Conservation (phyloP, 2,888 invertebrate genomes). For the Polydrusus pterygomalis region DNA sequence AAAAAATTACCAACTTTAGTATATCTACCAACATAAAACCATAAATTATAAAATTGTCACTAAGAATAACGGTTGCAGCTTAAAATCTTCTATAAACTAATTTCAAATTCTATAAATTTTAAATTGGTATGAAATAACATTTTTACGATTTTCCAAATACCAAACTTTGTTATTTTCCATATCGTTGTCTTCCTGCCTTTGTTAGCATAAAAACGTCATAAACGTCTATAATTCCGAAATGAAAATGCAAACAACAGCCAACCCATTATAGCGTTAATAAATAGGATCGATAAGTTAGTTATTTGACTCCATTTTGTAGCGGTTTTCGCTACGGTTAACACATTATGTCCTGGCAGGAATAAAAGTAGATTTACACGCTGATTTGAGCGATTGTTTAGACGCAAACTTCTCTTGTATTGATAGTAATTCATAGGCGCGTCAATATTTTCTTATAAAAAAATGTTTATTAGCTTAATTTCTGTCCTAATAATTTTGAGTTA, state of each 20-base stretch:
- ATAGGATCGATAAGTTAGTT: constrained; percentile 47
- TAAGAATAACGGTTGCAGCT: no score
- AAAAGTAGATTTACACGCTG: constrained; percentile 43
- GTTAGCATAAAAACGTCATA: constrained; percentile 28
- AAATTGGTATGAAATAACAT: background rate
- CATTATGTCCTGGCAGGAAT: constrained; percentile 40
- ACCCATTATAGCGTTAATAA: constrained; percentile 45
- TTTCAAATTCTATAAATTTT: constrained; percentile 6
- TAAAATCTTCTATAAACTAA: background rate
- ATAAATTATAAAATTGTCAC: no score
- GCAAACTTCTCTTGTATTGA: constrained; percentile 22
- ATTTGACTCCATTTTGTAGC: constrained; percentile 43
- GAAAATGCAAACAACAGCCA: constrained; percentile 41
- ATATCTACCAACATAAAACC: no score
- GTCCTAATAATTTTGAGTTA: no score
- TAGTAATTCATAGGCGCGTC: constrained; percentile 1
- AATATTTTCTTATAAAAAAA: no score
- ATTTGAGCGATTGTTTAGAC: constrained; percentile 39
- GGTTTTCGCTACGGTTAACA: constrained; percentile 44
- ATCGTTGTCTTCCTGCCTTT: constrained; percentile 15
- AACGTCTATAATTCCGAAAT: constrained; percentile 27
- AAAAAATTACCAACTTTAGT: no score
- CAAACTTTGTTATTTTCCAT: background rate
- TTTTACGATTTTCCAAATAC: background rate
- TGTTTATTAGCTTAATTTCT: no score